phyloP scores from a whole-genome alignment of 2,888 invertebrate species.

The Stictocephala bisonia region DNA sequence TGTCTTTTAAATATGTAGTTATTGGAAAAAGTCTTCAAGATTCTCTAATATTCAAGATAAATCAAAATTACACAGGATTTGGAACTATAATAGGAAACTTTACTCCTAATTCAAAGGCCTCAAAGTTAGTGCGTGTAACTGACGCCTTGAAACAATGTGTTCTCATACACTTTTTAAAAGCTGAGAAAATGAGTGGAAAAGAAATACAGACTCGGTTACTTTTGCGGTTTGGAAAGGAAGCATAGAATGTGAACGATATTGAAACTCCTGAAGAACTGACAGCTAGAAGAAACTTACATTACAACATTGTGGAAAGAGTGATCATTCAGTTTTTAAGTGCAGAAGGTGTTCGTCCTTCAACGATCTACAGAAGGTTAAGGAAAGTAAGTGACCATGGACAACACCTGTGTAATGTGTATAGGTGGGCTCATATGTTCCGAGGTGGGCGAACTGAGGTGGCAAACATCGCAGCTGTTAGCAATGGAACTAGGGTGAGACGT shows the following conservation, averaged over 20 bases:
- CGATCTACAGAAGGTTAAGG: conserved; percentile 5
- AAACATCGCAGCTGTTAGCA: too few relatives aligned
- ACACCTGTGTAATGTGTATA: conserved; percentile 18
- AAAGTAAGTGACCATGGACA: conserved; percentile 26
- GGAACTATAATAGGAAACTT: conserved; percentile 12
- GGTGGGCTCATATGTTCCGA: conserved; percentile 23
- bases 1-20: too few relatives aligned
- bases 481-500: too few relatives aligned
- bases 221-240: background rate
- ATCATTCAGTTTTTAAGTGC: conserved; percentile 16
- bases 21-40: too few relatives aligned
- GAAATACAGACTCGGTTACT: background rate
- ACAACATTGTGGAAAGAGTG: conserved; percentile 10
- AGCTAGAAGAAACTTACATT: conserved; percentile 13
- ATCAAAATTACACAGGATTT: conserved; percentile 3
- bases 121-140: background rate
- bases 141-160: conserved; percentile 17
- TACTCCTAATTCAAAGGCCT: conserved; percentile 10
- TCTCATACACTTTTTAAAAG: background rate
- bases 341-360: conserved; percentile 1
- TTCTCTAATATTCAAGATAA: background rate
- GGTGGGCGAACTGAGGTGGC: conserved; percentile 6
- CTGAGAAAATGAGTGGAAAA: background rate
- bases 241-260: background rate
- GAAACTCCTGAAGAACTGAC: conserved; percentile 1